A percentile compares a stretch with the other conserved stretches of the same genome.
These are phyloP conservation scores for Gopherus flavomarginatus DNA, from an alignment of 2,113 vertebrate species.

Conservation along the genomic window DNA sequence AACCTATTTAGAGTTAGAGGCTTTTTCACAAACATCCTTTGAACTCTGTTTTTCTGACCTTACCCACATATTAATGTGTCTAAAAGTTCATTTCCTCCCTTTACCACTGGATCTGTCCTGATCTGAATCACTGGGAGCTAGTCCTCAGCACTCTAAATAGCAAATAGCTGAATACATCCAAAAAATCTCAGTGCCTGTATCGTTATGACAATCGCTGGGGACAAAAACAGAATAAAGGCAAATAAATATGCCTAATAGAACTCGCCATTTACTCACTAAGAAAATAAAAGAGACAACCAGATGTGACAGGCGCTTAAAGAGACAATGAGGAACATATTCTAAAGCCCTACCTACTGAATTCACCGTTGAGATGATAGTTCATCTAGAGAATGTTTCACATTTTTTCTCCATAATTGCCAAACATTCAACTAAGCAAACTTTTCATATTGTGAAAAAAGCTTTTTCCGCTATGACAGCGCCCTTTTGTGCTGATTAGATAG, in stretches of 20 bases:
- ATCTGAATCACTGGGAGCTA: slow-evolving; percentile 83
- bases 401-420: slow-evolving; percentile 69
- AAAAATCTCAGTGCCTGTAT: slow-evolving; percentile 68
- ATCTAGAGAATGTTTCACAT: slow-evolving; percentile 63
- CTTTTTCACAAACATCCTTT: slow-evolving; percentile 66
- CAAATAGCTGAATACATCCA: slow-evolving; percentile 79
- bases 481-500: slow-evolving; percentile 78
- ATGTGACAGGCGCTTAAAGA: slow-evolving; percentile 76
- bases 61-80: slow-evolving; percentile 81
- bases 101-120: slow-evolving; percentile 85
- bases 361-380: slow-evolving; percentile 76
- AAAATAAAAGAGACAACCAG: slow-evolving; percentile 66
- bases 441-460: slow-evolving; percentile 73
- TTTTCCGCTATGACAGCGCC: slow-evolving; percentile 60
- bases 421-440: slow-evolving; percentile 75
- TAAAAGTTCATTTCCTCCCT: slow-evolving; percentile 82
- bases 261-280: slow-evolving; percentile 74
- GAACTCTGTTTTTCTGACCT: slow-evolving; percentile 77
- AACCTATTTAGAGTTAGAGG: slow-evolving; percentile 76
- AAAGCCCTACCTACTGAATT: slow-evolving; percentile 77
- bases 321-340: slow-evolving; percentile 77
- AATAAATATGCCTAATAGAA: slow-evolving; percentile 76
- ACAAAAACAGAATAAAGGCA: slow-evolving; percentile 79
- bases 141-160: slow-evolving; percentile 85
- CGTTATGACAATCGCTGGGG: slow-evolving; percentile 67